Percentiles rank a stretch among this genome's conserved stretches.
phyloP scores from a whole-genome alignment of 1,140 invertebrate genomes.

The Epicauta chinensis region DNA sequence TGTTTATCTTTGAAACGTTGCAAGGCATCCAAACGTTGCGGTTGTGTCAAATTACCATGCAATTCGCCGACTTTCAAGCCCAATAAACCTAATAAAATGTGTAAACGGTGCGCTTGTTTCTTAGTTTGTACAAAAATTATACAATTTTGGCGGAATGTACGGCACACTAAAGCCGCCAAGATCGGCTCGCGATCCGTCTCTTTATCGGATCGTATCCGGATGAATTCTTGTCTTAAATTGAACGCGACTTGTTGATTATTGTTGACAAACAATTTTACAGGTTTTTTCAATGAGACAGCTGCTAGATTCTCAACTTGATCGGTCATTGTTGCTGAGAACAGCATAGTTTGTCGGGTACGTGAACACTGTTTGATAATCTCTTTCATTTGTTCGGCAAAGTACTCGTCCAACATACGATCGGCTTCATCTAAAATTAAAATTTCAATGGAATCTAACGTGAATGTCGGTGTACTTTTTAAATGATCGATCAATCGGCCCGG shows the following conservation, averaged over 20 bases:
- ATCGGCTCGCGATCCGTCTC: constrained; percentile 90
- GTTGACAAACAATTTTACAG: constrained; percentile 90
- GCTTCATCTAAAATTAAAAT: constrained; percentile 93
- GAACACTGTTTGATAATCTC: constrained; percentile 90
- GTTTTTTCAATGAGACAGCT: constrained; percentile 80
- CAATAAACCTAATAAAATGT: constrained; percentile 84
- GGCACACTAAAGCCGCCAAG: constrained; percentile 80
- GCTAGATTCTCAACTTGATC: constrained; percentile 79
- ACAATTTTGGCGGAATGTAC: constrained; percentile 87
- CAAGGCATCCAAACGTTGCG: constrained; percentile 83
- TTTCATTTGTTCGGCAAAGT: constrained; percentile 96
- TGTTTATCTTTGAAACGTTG: constrained; percentile 78
- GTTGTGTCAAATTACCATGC: constrained; percentile 92
- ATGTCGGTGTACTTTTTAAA: constrained; percentile 90
- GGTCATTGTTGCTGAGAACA: constrained; percentile 99
- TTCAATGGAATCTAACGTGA: constrained; percentile 86
- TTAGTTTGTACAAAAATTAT: constrained; percentile 98
- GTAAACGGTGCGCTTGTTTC: constrained; percentile 85
- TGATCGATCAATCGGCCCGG: constrained; percentile 97
- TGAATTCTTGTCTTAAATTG: constrained; percentile 94
- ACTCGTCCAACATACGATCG: constrained; percentile 96
- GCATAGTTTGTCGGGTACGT: constrained; percentile 89
- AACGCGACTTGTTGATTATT: constrained; percentile 93
- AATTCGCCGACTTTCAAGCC: constrained; percentile 68
- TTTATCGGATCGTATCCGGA: constrained; percentile 67